phyloP scores from a whole-genome alignment of 2,888 invertebrate species.

The Epinotia demarniana region DNA sequence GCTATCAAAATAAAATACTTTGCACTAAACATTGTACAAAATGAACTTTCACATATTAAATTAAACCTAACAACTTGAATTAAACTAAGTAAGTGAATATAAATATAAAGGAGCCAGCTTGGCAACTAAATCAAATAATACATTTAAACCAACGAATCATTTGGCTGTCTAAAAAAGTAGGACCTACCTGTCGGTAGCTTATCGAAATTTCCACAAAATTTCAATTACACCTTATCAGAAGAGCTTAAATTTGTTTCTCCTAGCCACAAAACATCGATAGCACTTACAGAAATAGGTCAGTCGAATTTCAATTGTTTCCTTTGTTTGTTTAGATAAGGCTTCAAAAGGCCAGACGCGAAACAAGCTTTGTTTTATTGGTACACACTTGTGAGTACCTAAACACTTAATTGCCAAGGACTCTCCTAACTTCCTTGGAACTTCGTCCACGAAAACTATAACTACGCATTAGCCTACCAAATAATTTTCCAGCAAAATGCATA shows the following conservation, averaged over 20 bases:
- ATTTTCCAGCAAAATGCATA: constrained; percentile 45
- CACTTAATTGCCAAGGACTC: constrained; percentile 57
- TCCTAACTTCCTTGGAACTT: constrained; percentile 64
- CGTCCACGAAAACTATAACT: constrained; percentile 46
- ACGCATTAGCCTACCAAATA: constrained; percentile 46
- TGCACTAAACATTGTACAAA: background rate
- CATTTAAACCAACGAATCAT: no score
- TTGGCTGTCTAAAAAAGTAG: no score
- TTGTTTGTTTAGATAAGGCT: constrained; percentile 54
- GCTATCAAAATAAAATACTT: no score
- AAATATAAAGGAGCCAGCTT: no score
- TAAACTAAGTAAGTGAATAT: no score
- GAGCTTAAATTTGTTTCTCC: constrained; percentile 3
- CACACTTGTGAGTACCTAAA: constrained; percentile 47
- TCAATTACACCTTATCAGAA: background rate
- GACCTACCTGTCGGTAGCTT: no score
- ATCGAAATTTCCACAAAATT: background rate
- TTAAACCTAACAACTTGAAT: no score
- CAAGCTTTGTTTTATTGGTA: constrained; percentile 51
- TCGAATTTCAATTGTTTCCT: constrained; percentile 56
- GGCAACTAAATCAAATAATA: no score
- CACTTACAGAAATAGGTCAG: constrained; percentile 59
- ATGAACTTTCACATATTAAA: background rate
- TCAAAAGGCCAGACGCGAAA: constrained; percentile 58
- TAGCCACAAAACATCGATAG: constrained; percentile 10